Base-by-base conservation (phyloP, 2,113 vertebrate species). In the Tragelaphus scriptus region DNA sequence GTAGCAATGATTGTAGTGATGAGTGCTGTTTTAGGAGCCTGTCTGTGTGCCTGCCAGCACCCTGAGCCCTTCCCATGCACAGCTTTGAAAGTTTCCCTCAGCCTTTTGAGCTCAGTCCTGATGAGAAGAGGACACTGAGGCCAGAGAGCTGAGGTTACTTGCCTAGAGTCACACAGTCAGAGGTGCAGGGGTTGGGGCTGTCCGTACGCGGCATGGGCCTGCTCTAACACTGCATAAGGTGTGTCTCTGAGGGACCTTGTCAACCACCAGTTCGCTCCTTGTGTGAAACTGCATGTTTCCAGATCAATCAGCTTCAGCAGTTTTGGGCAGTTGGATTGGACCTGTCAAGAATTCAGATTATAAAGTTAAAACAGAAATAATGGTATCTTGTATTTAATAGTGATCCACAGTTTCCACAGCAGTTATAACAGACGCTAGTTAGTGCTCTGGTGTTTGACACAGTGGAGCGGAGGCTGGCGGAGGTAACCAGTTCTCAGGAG, bases 1-100 rank as follows among this genome's bases (percentile, higher is more conserved):
- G 12, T 59, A 28, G 58, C 26, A n/a, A 40, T n/a, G 16, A 36
- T 12, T 7, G 8, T 44, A 47, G 36, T 68, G 49, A 30, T n/a
- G 30, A 19, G 1, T n/a, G 14, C 28, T n/a, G 2, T 55, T 79
- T 71, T 77, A 28, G 3, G 32, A 63, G 36, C 10, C 58, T 51
- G 95, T 90, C 1, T 63, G 3, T 36, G 7, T 97, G 96, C 93
- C 97, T 99, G 99, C 23, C 51, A 23, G 80, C 0, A 2, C 51
- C 7, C 80, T 23, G 30, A 36, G 51, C 30, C 19, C 30, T 51
- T 85, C 55, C 85, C 19, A 9, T 0, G 9, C n/a, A 28, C 2
- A 0, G 6, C 21, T 82, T 75, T 58, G 25, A 61, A 61, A 86
- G 30, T 80, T 92, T 49, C 49, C 23, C 23, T 63, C 40, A 30